phyloP scores from a whole-genome alignment of 2,888 invertebrate species.

The Xylota segnis region DNA sequence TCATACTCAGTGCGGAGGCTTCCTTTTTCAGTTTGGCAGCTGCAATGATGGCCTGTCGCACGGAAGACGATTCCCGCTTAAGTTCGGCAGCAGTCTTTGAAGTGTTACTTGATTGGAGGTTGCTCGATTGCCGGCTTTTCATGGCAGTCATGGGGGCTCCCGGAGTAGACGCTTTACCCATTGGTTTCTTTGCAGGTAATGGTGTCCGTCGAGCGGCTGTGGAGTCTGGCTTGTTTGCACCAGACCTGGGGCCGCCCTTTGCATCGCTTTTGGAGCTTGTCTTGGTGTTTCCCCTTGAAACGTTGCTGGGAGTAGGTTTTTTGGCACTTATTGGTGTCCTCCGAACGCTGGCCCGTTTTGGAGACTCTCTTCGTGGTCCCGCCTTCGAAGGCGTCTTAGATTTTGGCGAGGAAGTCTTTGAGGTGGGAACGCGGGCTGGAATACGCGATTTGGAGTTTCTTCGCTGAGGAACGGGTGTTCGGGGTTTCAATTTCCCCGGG shows the following conservation, averaged over 20 bases:
- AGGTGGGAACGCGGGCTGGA: constrained; percentile 78
- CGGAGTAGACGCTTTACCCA: constrained; percentile 17
- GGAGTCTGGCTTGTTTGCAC: constrained; percentile 33
- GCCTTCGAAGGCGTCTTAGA: constrained; percentile 59
- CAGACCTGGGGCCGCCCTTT: constrained; percentile 28
- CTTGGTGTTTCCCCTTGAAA: constrained; percentile 7
- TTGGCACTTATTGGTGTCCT: constrained; percentile 83
- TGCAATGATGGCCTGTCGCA: constrained; percentile 57
- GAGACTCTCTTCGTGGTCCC: constrained; percentile 54
- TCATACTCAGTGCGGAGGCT: constrained; percentile 55
- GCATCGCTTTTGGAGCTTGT: background rate
- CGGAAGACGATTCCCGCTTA: constrained; percentile 77
- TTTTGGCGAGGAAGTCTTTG: constrained; percentile 73
- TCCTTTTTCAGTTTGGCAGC: constrained; percentile 66
- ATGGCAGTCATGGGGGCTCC: constrained; percentile 24
- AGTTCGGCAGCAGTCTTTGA: constrained; percentile 67
- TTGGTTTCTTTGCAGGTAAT: constrained; percentile 70
- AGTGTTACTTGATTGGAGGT: constrained; percentile 72
- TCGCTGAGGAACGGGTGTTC: constrained; percentile 51
- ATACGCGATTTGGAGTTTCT: constrained; percentile 80
- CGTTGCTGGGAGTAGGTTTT: constrained; percentile 78
- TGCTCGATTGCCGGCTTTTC: constrained; percentile 75
- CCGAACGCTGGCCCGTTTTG: constrained; percentile 65
- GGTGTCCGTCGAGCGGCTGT: constrained; percentile 69
- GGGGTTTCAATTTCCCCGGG: constrained; percentile 76